A percentile compares a stretch with the other conserved stretches of the same genome.
phyloP scores from a whole-genome alignment of 1,140 invertebrate species.

The Microplitis demolitor region DNA sequence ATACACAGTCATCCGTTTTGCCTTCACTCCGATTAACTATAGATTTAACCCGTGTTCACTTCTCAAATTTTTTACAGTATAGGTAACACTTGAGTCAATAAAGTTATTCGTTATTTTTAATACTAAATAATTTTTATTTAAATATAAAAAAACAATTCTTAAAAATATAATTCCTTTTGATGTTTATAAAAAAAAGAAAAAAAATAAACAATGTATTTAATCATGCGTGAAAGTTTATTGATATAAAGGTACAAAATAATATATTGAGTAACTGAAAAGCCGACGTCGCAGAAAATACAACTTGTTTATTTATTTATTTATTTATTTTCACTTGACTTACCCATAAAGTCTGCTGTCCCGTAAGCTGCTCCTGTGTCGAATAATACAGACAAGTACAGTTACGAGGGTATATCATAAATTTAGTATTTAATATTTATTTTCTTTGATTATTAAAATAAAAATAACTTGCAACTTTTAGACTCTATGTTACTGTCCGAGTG shows the following conservation, averaged over 20 bases:
- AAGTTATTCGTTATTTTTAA: too few relatives aligned
- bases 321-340: conserved; percentile 62
- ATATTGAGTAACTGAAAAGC: conserved; percentile 20
- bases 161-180: too few relatives aligned
- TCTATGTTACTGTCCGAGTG: too few relatives aligned
- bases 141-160: background rate
- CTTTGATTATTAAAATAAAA: conserved; percentile 14
- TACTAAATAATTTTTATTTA: too few relatives aligned
- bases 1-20: too few relatives aligned
- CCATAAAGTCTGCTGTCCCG: conserved; percentile 77
- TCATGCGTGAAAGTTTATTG: background rate
- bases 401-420: conserved; percentile 17
- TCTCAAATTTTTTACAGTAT: too few relatives aligned
- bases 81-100: too few relatives aligned
- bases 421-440: conserved; percentile 11
- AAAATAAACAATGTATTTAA: background rate
- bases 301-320: conserved; percentile 2
- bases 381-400: conserved; percentile 33
- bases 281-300: conserved; percentile 16
- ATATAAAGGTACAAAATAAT: conserved; percentile 4
- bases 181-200: too few relatives aligned
- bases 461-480: background rate
- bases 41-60: too few relatives aligned
- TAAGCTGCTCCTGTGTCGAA: conserved; percentile 68
- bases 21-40: too few relatives aligned